Percentiles rank a stretch among this genome's conserved stretches.
These are phyloP conservation scores for Syngnathus floridae DNA, from an alignment of 2,113 vertebrate genomes.

Conservation along the genomic window DNA sequence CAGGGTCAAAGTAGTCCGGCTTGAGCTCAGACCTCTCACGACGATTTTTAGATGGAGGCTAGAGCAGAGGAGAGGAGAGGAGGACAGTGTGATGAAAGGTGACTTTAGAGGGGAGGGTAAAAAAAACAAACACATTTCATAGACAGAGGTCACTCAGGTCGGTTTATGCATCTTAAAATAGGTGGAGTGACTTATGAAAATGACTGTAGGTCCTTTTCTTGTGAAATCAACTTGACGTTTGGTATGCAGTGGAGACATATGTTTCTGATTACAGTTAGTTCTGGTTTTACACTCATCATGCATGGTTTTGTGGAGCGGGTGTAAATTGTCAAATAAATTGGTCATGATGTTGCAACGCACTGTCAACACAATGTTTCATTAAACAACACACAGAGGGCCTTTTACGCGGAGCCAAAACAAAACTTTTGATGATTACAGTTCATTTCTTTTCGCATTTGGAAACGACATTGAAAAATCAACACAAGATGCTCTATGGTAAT, in stretches of 20 bases:
- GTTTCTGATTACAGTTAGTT: conserved; percentile 25
- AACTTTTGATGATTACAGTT: conserved; percentile 2
- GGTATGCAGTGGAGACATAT: conserved; percentile 31
- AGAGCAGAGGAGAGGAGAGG: conserved; percentile 27
- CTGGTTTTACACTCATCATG: conserved; percentile 24
- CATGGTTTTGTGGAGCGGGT: conserved; percentile 30
- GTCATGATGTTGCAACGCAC: conserved; percentile 18
- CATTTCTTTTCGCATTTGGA: conserved; percentile 7
- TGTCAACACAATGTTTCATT: conserved; percentile 14
- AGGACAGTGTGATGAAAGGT: background rate
- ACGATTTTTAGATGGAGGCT: conserved; percentile 98
- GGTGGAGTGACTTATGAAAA: conserved; percentile 23
- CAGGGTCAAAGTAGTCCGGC: conserved; percentile 98
- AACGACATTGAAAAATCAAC: conserved; percentile 3
- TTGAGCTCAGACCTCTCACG: conserved; percentile 96
- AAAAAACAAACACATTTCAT: background rate
- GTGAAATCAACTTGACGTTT: conserved; percentile 43
- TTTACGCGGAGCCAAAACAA: background rate
- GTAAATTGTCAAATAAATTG: conserved; percentile 25
- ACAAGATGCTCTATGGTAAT: background rate
- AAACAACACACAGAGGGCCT: conserved; percentile 1
- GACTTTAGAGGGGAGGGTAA: background rate
- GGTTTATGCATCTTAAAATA: background rate
- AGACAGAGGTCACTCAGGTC: background rate
- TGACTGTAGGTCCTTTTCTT: conserved; percentile 26